Evolutionary conservation across 37 sponge, comb jelly and placozoan species (phyloP), one percentile per base, ranked within the genome.

Genomic region (Mnemiopsis leidyi): DNA sequence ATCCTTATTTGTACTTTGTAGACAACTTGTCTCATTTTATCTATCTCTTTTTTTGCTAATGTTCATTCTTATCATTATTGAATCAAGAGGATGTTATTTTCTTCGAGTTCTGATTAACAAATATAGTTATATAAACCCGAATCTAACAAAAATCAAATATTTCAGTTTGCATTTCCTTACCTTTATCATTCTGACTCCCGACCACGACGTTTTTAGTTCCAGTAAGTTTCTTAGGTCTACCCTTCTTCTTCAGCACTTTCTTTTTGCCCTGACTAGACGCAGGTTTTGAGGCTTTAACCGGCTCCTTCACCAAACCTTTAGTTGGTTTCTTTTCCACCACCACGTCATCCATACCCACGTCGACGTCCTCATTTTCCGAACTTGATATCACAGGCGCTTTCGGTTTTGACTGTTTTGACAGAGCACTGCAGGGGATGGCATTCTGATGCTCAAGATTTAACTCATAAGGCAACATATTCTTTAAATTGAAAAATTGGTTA

Each of bases 211-310:
- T 71, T 71, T 35, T 82, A 18, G 29, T 37, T 36, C 82, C 82
- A 7, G 23, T 36, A 34, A 33, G 36, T 82, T 82, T 82, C 82
- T 34, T 82, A 9, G 82, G 82, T 34, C 82, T 82, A 13, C 82
- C 82, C 82, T 31, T 31, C 23, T 82, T 82, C 82, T 82, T 82
- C 73, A 71, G 30, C 25, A 28, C 73, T 28, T 71, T 71, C 61
- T 48, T 48, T 13, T 13, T 5, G 61, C 61, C 61, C 61, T 48
- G 61, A 18, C 9, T 13, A 13, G 61, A 48, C 13, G 61, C 61
- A 48, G 61, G 61, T 48, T 48, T 48, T 13, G 9, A 5, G 9
- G 13, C 5, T 48, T 13, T 48, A 18, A 48, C 61, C 5, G 61
- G 13, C 61, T 48, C 9, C 9, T 48, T 13, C 61, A 18, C 13